Conservation (phyloP, 1,140 invertebrate genomes). For the Drosophila rhopaloa region DNA sequence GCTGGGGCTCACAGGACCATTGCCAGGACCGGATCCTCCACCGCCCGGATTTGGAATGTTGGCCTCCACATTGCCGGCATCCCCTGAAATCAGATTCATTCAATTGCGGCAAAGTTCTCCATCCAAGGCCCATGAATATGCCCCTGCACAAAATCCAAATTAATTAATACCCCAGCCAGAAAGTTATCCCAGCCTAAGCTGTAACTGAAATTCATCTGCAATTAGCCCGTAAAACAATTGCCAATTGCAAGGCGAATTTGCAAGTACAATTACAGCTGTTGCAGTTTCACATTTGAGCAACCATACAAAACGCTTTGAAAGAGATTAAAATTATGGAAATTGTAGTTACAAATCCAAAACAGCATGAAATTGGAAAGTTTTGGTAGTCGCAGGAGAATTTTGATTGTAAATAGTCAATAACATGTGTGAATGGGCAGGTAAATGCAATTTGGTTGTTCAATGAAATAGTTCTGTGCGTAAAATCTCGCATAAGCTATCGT, state of each 20-base stretch:
- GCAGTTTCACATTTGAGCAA: constrained; percentile 27
- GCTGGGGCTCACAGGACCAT: constrained; percentile 68
- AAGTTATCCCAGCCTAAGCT: constrained; percentile 7
- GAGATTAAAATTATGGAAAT: constrained; percentile 43
- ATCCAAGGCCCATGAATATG: constrained; percentile 10
- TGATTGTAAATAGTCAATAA: constrained; percentile 20
- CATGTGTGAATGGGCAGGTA: constrained; percentile 15
- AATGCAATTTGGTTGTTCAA: constrained; percentile 17
- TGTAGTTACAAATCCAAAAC: neutral
- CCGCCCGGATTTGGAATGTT: constrained; percentile 57
- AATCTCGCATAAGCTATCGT: neutral
- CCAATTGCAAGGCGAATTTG: constrained; percentile 4
- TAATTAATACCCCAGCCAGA: constrained; percentile 35
- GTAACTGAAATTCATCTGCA: constrained; percentile 14
- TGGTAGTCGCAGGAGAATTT: neutral
- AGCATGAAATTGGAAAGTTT: constrained; percentile 2
- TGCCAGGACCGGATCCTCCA: constrained; percentile 48
- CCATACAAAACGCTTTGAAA: neutral
- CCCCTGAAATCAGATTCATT: constrained; percentile 34
- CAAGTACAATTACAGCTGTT: constrained; percentile 13
- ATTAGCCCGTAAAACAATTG: constrained; percentile 15
- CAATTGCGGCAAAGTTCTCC: constrained; percentile 9
- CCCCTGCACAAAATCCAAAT: constrained; percentile 6
- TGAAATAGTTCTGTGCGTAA: neutral
- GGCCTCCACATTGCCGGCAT: constrained; percentile 62